Conservation (phyloP, 2,888 invertebrate species). For the Melanchra persicariae region DNA sequence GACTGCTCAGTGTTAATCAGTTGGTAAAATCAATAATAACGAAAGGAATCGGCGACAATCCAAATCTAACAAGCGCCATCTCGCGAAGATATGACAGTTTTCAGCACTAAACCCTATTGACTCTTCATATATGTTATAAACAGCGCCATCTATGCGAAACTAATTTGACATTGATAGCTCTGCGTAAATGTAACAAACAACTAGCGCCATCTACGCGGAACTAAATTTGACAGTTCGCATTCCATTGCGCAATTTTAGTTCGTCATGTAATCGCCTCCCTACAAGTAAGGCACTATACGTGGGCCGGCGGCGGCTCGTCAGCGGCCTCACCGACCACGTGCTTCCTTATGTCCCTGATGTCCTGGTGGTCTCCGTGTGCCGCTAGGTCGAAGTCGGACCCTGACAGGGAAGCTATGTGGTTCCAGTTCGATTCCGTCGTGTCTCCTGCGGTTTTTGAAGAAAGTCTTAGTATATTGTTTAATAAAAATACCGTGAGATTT, state of each 20-base stretch:
- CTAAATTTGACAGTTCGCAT: constrained; percentile 3
- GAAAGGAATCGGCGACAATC: not conserved
- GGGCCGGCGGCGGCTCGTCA: constrained; percentile 74
- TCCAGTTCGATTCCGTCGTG: constrained; percentile 83
- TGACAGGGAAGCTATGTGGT: constrained; percentile 90
- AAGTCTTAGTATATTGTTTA: constrained; percentile 26
- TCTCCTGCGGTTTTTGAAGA: constrained; percentile 68
- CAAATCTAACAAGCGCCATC: not conserved
- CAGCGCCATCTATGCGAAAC: constrained; percentile 3
- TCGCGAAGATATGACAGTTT: not conserved
- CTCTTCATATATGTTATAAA: not conserved
- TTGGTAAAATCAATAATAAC: not conserved
- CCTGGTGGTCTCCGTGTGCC: constrained; percentile 87
- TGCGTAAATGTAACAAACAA: constrained; percentile 1
- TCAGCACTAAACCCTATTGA: not conserved
- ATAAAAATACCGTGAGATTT: constrained; percentile 4
- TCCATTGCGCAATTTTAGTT: constrained; percentile 2
- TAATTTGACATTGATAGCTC: constrained; percentile 6
- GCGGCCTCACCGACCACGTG: constrained; percentile 75
- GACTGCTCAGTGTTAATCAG: not conserved
- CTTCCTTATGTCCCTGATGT: constrained; percentile 75
- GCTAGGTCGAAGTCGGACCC: constrained; percentile 93
- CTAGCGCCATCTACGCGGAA: not conserved
- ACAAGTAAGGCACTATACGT: constrained; percentile 72
- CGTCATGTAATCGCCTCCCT: constrained; percentile 11